These are phyloP conservation scores for Suricata suricatta DNA, from an alignment of 2,113 vertebrate genomes.

Conservation along the genomic window DNA sequence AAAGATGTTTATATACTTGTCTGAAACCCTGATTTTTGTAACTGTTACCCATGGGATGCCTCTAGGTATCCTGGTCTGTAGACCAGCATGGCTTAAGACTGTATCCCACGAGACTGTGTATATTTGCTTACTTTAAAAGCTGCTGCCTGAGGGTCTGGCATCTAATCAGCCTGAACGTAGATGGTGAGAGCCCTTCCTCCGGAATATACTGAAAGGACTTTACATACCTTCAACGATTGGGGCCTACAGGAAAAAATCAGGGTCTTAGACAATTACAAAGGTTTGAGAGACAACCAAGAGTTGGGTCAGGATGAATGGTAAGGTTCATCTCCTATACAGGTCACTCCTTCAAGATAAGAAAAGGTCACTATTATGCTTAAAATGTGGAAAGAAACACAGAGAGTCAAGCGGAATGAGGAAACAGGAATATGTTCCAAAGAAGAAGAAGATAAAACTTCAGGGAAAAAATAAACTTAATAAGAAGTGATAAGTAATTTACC, in stretches of 20 bases:
- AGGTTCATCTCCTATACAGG: background rate
- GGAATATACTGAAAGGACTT: background rate
- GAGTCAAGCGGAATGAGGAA: background rate
- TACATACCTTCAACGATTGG: background rate
- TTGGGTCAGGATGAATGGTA: background rate
- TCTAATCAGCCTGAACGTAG: background rate
- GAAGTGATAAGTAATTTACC: background rate
- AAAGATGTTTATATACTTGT: background rate
- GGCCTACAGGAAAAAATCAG: background rate
- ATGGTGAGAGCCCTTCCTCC: background rate
- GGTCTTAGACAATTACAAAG: background rate
- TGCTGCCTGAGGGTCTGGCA: background rate
- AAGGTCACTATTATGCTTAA: background rate
- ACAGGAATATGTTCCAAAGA: background rate
- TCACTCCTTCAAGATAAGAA: background rate
- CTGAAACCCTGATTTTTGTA: background rate
- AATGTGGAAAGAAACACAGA: background rate
- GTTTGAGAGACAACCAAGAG: background rate
- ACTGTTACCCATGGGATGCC: background rate
- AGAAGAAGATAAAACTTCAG: background rate
- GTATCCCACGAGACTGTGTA: background rate
- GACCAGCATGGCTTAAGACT: background rate
- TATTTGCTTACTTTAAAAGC: background rate
- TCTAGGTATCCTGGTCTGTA: background rate
- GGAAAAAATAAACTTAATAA: background rate